These are phyloP conservation scores for Macrotis lagotis DNA, from an alignment of 2,113 vertebrate genomes.

Conservation along the genomic window DNA sequence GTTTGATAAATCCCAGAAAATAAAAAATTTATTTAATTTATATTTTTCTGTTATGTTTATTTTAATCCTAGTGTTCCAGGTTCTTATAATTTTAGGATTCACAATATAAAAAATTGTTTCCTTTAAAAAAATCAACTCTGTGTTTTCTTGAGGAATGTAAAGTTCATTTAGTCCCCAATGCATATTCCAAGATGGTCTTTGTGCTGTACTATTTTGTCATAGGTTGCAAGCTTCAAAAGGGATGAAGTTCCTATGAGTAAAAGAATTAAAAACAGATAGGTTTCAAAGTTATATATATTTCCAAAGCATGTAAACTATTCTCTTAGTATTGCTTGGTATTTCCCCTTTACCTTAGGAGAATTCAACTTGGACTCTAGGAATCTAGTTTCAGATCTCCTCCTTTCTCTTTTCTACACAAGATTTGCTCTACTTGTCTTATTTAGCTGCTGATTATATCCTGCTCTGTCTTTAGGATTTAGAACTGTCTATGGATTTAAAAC, in stretches of 20 bases:
- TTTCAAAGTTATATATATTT: constrained; percentile 31
- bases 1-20: too few relatives aligned
- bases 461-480: constrained; percentile 55
- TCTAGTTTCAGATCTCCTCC: constrained; percentile 66
- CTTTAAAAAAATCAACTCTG: constrained; percentile 53
- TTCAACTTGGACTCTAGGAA: not conserved
- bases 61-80: too few relatives aligned
- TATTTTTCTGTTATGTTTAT: too few relatives aligned
- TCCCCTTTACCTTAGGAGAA: not conserved
- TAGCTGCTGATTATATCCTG: constrained; percentile 56
- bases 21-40: too few relatives aligned
- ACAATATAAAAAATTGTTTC: constrained; percentile 58
- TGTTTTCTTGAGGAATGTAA: constrained; percentile 63
- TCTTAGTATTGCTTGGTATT: not conserved
- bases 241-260: constrained; percentile 37
- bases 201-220: constrained; percentile 46
- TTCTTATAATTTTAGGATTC: too few relatives aligned
- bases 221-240: constrained; percentile 44
- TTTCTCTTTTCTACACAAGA: constrained; percentile 24
- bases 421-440: constrained; percentile 62
- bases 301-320: constrained; percentile 51
- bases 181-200: constrained; percentile 36
- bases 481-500: not conserved
- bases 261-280: constrained; percentile 5
- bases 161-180: constrained; percentile 33